phyloP scores from a whole-genome alignment of 1,140 invertebrate genomes.

The Zaprionus nigranus region DNA sequence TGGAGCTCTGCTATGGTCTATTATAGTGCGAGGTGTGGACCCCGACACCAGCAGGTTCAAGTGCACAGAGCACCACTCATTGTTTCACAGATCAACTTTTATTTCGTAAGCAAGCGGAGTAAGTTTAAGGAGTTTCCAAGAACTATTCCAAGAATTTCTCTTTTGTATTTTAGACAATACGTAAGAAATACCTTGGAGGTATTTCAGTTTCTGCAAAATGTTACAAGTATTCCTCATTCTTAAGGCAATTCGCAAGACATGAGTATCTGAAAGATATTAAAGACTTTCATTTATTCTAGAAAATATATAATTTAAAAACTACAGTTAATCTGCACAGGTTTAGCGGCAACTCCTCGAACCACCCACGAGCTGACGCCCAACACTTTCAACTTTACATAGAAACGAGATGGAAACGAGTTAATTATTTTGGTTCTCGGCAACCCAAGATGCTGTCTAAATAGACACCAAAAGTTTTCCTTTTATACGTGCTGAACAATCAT shows the following conservation, averaged over 20 bases:
- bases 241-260: not conserved
- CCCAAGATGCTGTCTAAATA: slow-evolving; percentile 31
- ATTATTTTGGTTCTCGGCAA: slow-evolving; percentile 72
- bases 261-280: not conserved
- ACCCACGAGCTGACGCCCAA: slow-evolving; percentile 38
- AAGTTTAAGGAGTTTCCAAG: slow-evolving; percentile 24
- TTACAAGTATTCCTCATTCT: not conserved
- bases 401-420: slow-evolving; percentile 65
- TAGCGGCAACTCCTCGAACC: slow-evolving; percentile 21
- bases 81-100: slow-evolving; percentile 22
- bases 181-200: too few species aligned
- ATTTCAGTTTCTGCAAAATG: too few species aligned
- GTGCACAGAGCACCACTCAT: slow-evolving; percentile 67
- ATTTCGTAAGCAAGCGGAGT: slow-evolving; percentile 29
- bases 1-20: slow-evolving; percentile 16
- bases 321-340: not conserved
- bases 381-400: slow-evolving; percentile 55
- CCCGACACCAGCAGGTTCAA: slow-evolving; percentile 66
- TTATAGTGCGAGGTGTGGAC: slow-evolving; percentile 61
- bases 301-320: not conserved
- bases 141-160: slow-evolving; percentile 11
- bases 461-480: slow-evolving; percentile 62
- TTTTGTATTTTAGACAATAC: too few species aligned
- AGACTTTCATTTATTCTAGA: not conserved
- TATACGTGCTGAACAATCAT: slow-evolving; percentile 66